Base-by-base conservation (phyloP, 2,888 invertebrate genomes). In the Cantharis rustica region DNA sequence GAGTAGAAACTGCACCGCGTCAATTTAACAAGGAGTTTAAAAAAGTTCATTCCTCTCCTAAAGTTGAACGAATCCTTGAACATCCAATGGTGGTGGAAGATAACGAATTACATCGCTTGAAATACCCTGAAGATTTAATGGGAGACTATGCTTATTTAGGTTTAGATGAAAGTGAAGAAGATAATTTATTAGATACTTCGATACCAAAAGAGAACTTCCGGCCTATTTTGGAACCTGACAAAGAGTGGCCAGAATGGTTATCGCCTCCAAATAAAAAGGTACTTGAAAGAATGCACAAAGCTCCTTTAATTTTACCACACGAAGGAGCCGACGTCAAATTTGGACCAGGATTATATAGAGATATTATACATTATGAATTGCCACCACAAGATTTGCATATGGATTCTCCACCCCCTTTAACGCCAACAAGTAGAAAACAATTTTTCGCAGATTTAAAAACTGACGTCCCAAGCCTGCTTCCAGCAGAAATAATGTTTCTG, bases 91-190 rank as follows among this genome's bases (percentile, higher is more conserved):
- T 13, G 2, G 13, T n/a, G 7, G 20, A 17, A 20, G 20, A 66
- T 66, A n/a, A 66, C 3, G 64, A 66, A 66, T 0, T 66, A 10
- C 2, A 20, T 17, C 64, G 20, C 1, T 20, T 66, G 2, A 15
- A 31, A 11, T 69, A 69, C 61, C 73, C 69, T 4, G 69, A 73
- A 11, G 73, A 73, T 16, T 62, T 73, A 69, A 61, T 73, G 17
- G 73, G 73, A 23, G 61, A 17, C 3, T 0, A 16, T 10, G 20
- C 20, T 68, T 26, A 15, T 23, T n/a, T 23, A n/a, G 27, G 11
- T 10, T 27, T 27, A 10, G 68, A 61, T 10, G 13, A 15, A 1
- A 15, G 10, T 16, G 2, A 7, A 7, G 20, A 62, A 16, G 23
- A n/a, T 10, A 4, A n/a, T n/a, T 1, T 47, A n/a, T 17, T 74